Percentiles rank a stretch among this genome's conserved stretches.
These are phyloP conservation scores for Acanthochromis polyacanthus DNA, from an alignment of 2,113 vertebrate genomes.

Conservation along the genomic window DNA sequence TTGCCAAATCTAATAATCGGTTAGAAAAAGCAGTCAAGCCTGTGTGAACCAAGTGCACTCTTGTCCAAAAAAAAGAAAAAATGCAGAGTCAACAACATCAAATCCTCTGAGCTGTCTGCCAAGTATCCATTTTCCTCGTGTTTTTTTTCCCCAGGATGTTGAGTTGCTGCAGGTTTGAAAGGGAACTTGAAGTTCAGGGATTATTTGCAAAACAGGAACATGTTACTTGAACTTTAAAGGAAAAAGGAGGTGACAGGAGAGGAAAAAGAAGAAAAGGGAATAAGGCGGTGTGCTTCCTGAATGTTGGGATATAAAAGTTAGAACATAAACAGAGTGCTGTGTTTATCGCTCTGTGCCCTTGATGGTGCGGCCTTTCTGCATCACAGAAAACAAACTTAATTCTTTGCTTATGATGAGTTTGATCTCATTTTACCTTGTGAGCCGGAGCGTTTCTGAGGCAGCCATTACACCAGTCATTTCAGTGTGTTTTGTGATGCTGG, in stretches of 20 bases:
- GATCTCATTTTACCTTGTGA: slow-evolving; percentile 33
- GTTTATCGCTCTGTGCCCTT: slow-evolving; percentile 33
- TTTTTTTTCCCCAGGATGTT: slow-evolving; percentile 36
- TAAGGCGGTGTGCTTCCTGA: slow-evolving; percentile 34
- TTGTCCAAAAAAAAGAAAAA: slow-evolving; percentile 33
- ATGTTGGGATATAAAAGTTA: slow-evolving; percentile 1
- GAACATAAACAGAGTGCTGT: background rate
- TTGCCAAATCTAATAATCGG: slow-evolving; percentile 47
- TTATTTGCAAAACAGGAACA: slow-evolving; percentile 71
- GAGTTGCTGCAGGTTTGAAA: slow-evolving; percentile 51
- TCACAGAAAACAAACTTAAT: slow-evolving; percentile 34
- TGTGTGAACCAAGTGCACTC: slow-evolving; percentile 46
- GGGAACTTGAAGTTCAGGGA: slow-evolving; percentile 52
- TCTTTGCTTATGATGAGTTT: slow-evolving; percentile 18
- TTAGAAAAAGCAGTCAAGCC: slow-evolving; percentile 44
- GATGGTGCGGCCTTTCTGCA: slow-evolving; percentile 4
- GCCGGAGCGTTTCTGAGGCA: slow-evolving; percentile 7
- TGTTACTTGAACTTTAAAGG: slow-evolving; percentile 44
- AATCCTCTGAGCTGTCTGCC: slow-evolving; percentile 51
- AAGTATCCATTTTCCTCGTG: slow-evolving; percentile 42
- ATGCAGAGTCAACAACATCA: slow-evolving; percentile 63
- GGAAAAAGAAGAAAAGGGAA: background rate
- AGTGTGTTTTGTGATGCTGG: slow-evolving; percentile 9
- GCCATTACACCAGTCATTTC: background rate
- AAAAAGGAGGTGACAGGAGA: slow-evolving; percentile 37